Percentiles rank a stretch among this genome's conserved stretches.
Conservation (phyloP, 2,888 invertebrate genomes). For the Macaria notata region DNA sequence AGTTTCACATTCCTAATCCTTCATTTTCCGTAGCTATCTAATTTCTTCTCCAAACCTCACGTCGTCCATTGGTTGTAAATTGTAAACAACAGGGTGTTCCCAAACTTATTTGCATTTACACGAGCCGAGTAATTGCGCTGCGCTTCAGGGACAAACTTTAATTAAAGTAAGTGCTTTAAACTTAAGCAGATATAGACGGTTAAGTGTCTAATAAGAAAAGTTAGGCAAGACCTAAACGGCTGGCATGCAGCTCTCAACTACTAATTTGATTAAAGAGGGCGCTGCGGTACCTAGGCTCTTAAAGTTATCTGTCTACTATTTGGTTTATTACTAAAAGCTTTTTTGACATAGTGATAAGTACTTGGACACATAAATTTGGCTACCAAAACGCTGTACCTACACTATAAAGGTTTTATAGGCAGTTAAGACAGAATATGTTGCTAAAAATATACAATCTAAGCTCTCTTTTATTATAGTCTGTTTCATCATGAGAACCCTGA, state of each 20-base stretch:
- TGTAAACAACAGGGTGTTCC: conserved; percentile 70
- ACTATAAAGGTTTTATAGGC: too few relatives aligned
- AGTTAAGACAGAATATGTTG: too few relatives aligned
- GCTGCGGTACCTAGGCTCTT: not conserved
- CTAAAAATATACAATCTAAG: too few relatives aligned
- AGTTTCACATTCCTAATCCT: too few relatives aligned
- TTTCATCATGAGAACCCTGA: too few relatives aligned
- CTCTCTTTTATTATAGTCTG: too few relatives aligned
- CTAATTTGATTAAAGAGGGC: conserved; percentile 10
- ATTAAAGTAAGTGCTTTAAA: conserved; percentile 77
- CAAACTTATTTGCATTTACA: conserved; percentile 80
- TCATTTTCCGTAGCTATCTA: too few relatives aligned
- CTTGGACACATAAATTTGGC: too few relatives aligned
- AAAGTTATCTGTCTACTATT: too few relatives aligned
- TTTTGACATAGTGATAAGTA: too few relatives aligned
- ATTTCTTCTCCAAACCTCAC: not conserved
- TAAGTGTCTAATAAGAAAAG: conserved; percentile 72
- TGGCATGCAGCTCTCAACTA: conserved; percentile 27
- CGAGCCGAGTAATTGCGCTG: conserved; percentile 78
- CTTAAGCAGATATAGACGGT: conserved; percentile 65
- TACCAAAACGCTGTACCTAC: too few relatives aligned
- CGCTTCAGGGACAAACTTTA: conserved; percentile 77
- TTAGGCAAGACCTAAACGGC: conserved; percentile 59
- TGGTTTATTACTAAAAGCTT: too few relatives aligned
- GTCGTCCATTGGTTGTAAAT: conserved; percentile 51